Evolutionary conservation across 2,113 vertebrate genomes (phyloP).

Genomic region (Corapipo altera): DNA sequence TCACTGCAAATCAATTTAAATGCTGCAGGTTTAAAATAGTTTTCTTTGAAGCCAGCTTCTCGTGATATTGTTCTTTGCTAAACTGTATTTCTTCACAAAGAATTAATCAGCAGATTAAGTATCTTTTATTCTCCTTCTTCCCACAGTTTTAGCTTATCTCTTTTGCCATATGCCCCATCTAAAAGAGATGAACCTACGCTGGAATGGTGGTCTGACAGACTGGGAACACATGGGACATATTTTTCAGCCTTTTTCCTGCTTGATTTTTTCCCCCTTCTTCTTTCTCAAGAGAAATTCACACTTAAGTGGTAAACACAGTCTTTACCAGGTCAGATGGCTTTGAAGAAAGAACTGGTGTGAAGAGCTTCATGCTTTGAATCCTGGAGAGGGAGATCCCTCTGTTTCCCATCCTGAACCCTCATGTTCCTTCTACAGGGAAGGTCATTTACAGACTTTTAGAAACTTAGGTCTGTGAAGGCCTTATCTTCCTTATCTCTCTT

Average conservation of each 20-base stretch:
- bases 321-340: background rate
- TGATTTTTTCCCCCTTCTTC: background rate
- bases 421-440: rapidly evolving
- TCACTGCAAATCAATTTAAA: background rate
- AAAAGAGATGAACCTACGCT: background rate
- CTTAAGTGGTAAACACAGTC: background rate
- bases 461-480: background rate
- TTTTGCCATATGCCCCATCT: background rate
- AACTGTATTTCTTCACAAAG: background rate
- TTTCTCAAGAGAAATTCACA: background rate
- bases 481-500: background rate
- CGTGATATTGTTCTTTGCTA: background rate
- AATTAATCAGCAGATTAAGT: background rate
- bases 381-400: background rate
- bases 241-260: background rate
- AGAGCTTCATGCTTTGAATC: background rate
- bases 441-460: background rate
- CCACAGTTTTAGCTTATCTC: background rate
- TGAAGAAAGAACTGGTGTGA: background rate
- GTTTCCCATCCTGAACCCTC: background rate
- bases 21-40: background rate
- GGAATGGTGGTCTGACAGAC: rapidly evolving
- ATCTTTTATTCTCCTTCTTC: background rate
- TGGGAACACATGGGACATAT: rapidly evolving
- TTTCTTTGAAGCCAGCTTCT: background rate